Conservation (phyloP, 1,140 invertebrate species). For the Drosophila kanapiae region DNA sequence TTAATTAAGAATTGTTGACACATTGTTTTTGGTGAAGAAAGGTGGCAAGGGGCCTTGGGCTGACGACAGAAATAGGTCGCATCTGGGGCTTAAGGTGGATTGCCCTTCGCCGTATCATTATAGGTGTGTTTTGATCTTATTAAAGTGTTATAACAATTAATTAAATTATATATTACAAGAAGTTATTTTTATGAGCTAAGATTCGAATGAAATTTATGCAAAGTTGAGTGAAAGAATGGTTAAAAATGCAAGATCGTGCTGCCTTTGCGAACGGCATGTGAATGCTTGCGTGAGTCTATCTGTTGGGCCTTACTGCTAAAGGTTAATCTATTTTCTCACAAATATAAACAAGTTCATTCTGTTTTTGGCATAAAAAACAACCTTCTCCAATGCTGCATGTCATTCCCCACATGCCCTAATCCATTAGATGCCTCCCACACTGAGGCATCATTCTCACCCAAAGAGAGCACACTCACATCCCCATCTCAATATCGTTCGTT, state of each 20-base stretch:
- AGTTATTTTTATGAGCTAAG: not conserved
- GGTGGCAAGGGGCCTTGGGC: not conserved
- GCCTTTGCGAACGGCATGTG: no score
- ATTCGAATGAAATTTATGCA: not conserved
- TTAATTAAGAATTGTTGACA: constrained; percentile 23
- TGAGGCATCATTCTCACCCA: not conserved
- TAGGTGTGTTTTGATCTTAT: not conserved
- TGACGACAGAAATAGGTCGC: constrained; percentile 51
- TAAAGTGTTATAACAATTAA: not conserved
- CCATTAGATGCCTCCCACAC: constrained; percentile 7
- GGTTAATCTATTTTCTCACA: no score
- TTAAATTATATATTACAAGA: not conserved
- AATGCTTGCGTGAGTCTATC: no score
- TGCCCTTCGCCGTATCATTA: not conserved
- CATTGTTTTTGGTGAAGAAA: not conserved
- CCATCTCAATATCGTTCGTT: not conserved
- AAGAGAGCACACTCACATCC: constrained; percentile 7
- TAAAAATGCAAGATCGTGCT: no score
- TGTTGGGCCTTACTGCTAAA: no score
- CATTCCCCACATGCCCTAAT: not conserved
- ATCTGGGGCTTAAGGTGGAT: constrained; percentile 23
- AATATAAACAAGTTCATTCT: no score
- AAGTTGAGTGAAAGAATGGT: no score
- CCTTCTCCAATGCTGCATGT: not conserved
- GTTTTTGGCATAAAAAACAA: no score